phyloP scores from a whole-genome alignment of 2,113 vertebrate genomes.

The Hemicordylus capensis region DNA sequence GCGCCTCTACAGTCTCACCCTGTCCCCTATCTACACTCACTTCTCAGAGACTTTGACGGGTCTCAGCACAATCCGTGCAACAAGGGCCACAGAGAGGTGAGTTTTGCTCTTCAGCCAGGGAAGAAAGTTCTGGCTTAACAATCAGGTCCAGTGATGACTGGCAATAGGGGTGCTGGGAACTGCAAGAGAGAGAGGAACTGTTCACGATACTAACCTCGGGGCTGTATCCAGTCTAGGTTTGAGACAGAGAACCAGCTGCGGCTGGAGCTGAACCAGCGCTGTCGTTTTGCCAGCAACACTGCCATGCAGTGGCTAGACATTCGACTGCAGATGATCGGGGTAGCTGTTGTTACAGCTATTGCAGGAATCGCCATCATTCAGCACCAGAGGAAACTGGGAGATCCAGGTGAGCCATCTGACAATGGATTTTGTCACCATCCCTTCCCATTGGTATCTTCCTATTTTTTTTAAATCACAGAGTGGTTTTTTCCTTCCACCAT shows the following conservation, averaged over 20 bases:
- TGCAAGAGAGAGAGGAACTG: neutral
- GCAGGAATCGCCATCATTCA: conserved; percentile 87
- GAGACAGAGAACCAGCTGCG: conserved; percentile 83
- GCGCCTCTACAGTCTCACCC: conserved; percentile 88
- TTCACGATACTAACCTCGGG: conserved; percentile 4
- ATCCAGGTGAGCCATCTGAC: conserved; percentile 81
- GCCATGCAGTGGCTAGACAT: conserved; percentile 93
- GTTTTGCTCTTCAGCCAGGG: neutral
- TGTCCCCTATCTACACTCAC: conserved; percentile 95
- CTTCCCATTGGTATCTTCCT: neutral
- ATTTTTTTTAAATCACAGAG: neutral
- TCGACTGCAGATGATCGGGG: conserved; percentile 94
- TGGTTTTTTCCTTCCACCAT: neutral
- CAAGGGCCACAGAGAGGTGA: conserved; percentile 82
- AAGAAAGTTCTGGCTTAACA: neutral
- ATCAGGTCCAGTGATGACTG: neutral
- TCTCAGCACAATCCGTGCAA: conserved; percentile 87
- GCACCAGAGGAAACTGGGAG: conserved; percentile 81
- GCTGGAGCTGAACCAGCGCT: conserved; percentile 92
- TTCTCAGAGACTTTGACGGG: conserved; percentile 93
- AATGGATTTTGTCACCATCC: neutral
- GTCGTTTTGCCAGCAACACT: conserved; percentile 87
- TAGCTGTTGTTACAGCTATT: conserved; percentile 85
- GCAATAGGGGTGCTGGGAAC: neutral
- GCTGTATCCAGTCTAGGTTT: conserved; percentile 79